Evolutionary conservation across 2,797 vertebrate species (phyloP).

Genomic region (Microctenopoma lineatum): DNA sequence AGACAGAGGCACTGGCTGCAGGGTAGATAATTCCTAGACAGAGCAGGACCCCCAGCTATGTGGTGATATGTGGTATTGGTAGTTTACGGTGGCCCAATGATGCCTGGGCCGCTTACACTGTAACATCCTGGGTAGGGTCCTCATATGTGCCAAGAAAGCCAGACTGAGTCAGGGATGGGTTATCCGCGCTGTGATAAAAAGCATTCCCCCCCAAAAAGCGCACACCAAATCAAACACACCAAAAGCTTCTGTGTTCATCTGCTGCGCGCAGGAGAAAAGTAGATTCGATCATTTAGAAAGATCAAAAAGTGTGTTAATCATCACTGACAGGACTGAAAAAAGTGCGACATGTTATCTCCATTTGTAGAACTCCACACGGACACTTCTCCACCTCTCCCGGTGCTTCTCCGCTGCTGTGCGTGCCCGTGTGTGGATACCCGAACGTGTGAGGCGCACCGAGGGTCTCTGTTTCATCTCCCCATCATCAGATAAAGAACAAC

Average conservation of each 20-base stretch:
- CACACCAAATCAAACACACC: constrained; percentile 27
- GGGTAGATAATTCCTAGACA: constrained; percentile 73
- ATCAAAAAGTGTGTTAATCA: constrained; percentile 13
- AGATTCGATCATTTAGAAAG: constrained; percentile 42
- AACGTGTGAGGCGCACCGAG: constrained; percentile 57
- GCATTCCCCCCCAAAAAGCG: constrained; percentile 57
- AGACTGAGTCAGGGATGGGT: constrained; percentile 65
- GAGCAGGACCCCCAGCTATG: constrained; percentile 79
- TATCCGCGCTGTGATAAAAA: constrained; percentile 64
- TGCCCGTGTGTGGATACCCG: constrained; percentile 68
- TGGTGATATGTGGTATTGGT: constrained; percentile 75
- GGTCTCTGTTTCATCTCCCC: constrained; percentile 69
- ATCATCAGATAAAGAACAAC: constrained; percentile 54
- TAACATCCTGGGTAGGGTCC: constrained; percentile 85
- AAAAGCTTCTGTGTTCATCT: constrained; percentile 69
- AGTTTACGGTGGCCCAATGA: constrained; percentile 82
- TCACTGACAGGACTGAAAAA: constrained; percentile 23
- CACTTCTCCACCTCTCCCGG: constrained; percentile 21
- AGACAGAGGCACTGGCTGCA: constrained; percentile 51
- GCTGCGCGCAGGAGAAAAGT: constrained; percentile 35
- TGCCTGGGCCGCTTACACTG: constrained; percentile 84
- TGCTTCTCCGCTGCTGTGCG: constrained; percentile 56
- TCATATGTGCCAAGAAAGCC: constrained; percentile 75
- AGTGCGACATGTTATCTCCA: constrained; percentile 61
- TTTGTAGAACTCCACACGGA: constrained; percentile 54